Conservation (phyloP, 2,888 invertebrate species). For the Drosophila stalkeri region DNA sequence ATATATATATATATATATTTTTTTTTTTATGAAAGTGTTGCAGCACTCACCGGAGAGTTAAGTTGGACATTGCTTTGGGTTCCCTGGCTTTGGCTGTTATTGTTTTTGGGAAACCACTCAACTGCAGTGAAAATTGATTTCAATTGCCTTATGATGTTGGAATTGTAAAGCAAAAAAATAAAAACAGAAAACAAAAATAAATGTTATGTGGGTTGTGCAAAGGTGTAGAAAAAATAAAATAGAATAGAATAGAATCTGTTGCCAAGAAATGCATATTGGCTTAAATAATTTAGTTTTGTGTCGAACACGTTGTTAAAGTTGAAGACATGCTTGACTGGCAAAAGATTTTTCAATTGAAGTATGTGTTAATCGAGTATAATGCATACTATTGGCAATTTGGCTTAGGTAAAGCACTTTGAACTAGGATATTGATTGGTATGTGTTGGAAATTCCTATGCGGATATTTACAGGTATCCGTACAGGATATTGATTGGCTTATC, state of each 20-base stretch:
- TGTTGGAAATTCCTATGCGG: background rate
- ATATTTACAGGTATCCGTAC: background rate
- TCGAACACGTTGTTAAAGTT: conserved; percentile 6
- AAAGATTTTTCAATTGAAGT: background rate
- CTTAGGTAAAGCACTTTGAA: background rate
- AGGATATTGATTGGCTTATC: background rate
- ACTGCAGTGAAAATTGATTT: conserved; percentile 73
- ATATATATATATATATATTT: background rate
- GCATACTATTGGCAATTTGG: background rate
- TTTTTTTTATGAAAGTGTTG: conserved; percentile 49
- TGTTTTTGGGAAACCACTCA: conserved; percentile 45
- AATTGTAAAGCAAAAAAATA: conserved; percentile 31
- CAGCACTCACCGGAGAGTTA: conserved; percentile 49
- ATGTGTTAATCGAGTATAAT: conserved; percentile 6
- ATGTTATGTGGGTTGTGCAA: conserved; percentile 1
- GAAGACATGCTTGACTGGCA: background rate
- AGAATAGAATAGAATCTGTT: background rate
- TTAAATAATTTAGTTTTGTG: conserved; percentile 53
- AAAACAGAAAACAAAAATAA: background rate
- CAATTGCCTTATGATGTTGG: conserved; percentile 65
- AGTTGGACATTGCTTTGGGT: conserved; percentile 42
- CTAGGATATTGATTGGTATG: background rate
- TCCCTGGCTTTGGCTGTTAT: conserved; percentile 7
- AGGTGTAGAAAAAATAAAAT: background rate
- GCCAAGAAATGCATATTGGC: conserved; percentile 14